Evolutionary conservation across 2,888 invertebrate species (phyloP).

Genomic region (Ligdia adustata): DNA sequence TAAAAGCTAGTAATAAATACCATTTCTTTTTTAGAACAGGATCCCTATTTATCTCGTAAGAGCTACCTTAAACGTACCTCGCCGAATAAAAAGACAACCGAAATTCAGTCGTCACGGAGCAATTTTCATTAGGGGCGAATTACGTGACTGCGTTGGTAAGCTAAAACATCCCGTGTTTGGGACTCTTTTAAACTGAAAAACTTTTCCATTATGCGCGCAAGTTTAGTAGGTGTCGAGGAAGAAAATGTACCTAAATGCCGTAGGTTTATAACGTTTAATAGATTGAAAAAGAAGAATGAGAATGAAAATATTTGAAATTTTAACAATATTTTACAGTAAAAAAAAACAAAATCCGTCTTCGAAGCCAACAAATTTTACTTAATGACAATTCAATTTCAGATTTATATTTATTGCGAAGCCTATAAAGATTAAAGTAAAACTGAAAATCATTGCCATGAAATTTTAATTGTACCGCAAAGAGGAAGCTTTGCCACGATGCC

Average conservation of each 20-base stretch:
- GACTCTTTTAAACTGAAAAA: constrained; percentile 46
- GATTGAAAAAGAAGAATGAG: no score
- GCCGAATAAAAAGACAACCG: constrained; percentile 59
- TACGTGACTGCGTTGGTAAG: constrained; percentile 77
- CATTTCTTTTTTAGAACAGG: no score
- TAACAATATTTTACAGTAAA: no score
- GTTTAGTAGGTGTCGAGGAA: constrained; percentile 11
- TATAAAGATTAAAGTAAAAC: constrained; percentile 39
- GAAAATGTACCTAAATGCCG: not conserved
- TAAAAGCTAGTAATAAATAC: no score
- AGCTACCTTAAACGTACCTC: constrained; percentile 63
- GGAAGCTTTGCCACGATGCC: constrained; percentile 31
- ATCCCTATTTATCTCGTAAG: no score
- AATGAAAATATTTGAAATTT: no score
- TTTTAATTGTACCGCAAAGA: constrained; percentile 67
- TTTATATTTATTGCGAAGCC: constrained; percentile 36
- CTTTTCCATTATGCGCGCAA: constrained; percentile 34
- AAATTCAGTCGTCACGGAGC: constrained; percentile 72
- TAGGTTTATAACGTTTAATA: no score
- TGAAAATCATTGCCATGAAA: constrained; percentile 56
- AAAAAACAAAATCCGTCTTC: not conserved
- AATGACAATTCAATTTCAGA: constrained; percentile 30
- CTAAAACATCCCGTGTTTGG: constrained; percentile 48
- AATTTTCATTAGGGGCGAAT: constrained; percentile 74
- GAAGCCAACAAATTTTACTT: constrained; percentile 12